phyloP scores from a whole-genome alignment of 1,140 invertebrate species.

The fruit fly (Drosophila melanogaster) region Release_6_plus_ISO1_MT NT_033779.5:13424501-13425000 shows the following conservation, averaged over 20 bases:
- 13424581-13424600: constrained; percentile 42
- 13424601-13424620: constrained; percentile 44
- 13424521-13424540: constrained; percentile 27
- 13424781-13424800: background rate
- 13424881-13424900: constrained; percentile 21
- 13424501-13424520: constrained; percentile 36
- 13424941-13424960: background rate
- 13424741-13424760: background rate
- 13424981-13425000: constrained; percentile 12
- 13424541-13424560: constrained; percentile 66
- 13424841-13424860: background rate
- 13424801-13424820: background rate
- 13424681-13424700: constrained; percentile 15
- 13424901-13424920: constrained; percentile 12
- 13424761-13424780: background rate
- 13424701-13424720: constrained; percentile 52
- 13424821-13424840: background rate
- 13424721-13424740: constrained; percentile 39
- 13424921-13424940: constrained; percentile 6
- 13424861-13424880: constrained; percentile 1
- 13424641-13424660: constrained; percentile 40
- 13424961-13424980: constrained; percentile 13
- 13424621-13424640: constrained; percentile 37
- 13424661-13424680: constrained; percentile 23
- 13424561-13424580: constrained; percentile 70